Evolutionary conservation across 2,797 vertebrate genomes (phyloP).

Genomic region (Rhabdophis nuchalis): DNA sequence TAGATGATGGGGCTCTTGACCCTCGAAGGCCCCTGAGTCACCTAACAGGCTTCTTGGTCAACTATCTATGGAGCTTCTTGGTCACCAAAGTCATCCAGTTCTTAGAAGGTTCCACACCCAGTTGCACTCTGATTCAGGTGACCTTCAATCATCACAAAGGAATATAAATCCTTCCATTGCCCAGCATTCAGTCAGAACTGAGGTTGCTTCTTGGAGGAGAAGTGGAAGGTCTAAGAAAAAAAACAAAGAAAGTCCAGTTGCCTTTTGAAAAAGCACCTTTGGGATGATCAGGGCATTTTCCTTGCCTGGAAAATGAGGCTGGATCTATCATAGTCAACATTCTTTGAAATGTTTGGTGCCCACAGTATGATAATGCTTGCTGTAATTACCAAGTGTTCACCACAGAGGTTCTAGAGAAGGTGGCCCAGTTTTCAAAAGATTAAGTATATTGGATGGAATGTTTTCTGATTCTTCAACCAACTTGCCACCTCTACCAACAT

Average conservation of each 20-base stretch:
- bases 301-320: slow-evolving; percentile 56
- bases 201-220: no score
- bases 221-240: no score
- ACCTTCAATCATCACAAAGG: no score
- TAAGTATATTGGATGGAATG: background rate
- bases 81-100: no score
- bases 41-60: background rate
- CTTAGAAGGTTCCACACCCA: no score
- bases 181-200: no score
- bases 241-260: no score
- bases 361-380: background rate
- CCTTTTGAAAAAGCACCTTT: no score
- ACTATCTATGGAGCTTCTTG: no score
- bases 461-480: background rate
- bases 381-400: background rate
- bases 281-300: no score
- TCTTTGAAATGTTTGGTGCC: slow-evolving; percentile 39
- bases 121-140: no score
- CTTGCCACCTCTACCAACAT: background rate
- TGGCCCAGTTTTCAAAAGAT: background rate
- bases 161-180: no score
- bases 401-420: background rate
- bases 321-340: slow-evolving; percentile 48
- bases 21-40: background rate
- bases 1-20: background rate